These are phyloP conservation scores for Ceratotherium simum DNA, from an alignment of 2,113 vertebrate species.

Conservation along the genomic window DNA sequence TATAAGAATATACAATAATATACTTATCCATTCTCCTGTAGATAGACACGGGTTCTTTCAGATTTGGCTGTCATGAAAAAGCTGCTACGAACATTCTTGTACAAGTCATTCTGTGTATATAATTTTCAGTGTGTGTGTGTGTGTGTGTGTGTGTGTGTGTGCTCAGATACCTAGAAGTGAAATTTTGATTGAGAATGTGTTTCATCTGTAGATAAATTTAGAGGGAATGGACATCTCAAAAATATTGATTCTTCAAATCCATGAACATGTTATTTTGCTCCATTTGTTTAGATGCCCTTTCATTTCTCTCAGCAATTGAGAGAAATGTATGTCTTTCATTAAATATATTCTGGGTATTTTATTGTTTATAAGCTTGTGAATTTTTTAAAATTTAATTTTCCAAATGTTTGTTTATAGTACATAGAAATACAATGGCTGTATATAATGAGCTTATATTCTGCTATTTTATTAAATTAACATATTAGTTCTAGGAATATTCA, in stretches of 20 bases:
- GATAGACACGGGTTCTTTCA: neutral
- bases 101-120: neutral
- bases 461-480: slow-evolving; percentile 5
- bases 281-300: slow-evolving; percentile 6
- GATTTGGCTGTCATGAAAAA: neutral
- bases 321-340: neutral
- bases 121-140: neutral
- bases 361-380: neutral
- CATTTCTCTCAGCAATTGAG: neutral
- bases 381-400: neutral
- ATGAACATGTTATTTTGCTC: neutral
- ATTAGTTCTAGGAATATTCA: neutral
- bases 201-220: neutral
- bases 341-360: neutral
- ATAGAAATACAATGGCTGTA: neutral
- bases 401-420: neutral
- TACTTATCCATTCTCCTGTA: neutral
- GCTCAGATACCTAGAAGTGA: neutral
- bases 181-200: neutral
- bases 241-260: neutral
- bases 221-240: neutral
- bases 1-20: neutral
- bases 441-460: neutral
- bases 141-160: neutral
- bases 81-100: neutral